Conservation (phyloP, 2,888 invertebrate genomes). For the Neoitamus cyanurus region DNA sequence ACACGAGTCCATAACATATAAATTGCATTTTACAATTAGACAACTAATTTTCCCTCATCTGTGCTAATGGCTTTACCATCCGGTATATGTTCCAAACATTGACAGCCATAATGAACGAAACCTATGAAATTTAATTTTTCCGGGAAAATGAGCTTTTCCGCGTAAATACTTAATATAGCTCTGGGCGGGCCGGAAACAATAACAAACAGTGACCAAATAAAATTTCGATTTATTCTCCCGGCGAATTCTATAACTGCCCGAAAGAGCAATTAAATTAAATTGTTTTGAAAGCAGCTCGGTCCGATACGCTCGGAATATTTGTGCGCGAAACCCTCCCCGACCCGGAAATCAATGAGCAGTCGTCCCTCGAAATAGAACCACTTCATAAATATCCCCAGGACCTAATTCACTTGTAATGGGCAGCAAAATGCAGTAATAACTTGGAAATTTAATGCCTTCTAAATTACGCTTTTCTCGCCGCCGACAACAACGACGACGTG, state of each 20-base stretch:
- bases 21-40: background rate
- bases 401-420: background rate
- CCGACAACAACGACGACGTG: background rate
- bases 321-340: background rate
- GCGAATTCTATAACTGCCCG: background rate
- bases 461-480: background rate
- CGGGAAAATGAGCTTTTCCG: background rate
- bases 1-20: too few species aligned
- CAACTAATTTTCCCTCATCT: background rate
- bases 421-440: slow-evolving; percentile 1
- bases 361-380: background rate
- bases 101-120: background rate
- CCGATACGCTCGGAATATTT: background rate
- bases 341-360: background rate
- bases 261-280: background rate
- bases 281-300: background rate
- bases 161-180: background rate
- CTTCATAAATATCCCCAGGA: background rate
- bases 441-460: background rate
- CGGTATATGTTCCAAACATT: background rate
- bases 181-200: background rate
- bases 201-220: background rate
- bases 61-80: background rate
- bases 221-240: background rate
- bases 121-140: background rate